Conservation (phyloP, 2,888 invertebrate genomes). For the Horisme vitalbata region DNA sequence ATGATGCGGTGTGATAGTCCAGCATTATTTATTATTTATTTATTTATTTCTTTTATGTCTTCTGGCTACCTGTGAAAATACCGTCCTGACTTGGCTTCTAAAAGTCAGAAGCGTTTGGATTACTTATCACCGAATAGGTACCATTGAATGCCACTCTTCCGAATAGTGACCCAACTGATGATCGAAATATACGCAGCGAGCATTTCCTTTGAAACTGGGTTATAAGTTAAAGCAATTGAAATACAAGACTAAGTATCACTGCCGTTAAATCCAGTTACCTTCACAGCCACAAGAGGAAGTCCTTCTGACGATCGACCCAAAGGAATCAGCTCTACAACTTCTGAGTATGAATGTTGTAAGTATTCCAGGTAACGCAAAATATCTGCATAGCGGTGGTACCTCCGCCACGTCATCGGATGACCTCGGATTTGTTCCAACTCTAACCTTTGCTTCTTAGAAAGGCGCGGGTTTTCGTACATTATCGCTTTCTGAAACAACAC, state of each 20-base stretch:
- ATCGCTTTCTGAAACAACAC: slow-evolving; percentile 83
- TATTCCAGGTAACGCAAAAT: slow-evolving; percentile 87
- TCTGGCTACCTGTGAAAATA: no score
- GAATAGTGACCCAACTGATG: no score
- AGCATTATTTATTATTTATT: no score
- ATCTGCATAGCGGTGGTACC: slow-evolving; percentile 88
- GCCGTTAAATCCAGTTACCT: slow-evolving; percentile 73
- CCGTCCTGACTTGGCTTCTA: no score
- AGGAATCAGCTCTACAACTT: slow-evolving; percentile 85
- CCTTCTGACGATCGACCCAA: slow-evolving; percentile 89
- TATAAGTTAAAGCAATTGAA: neutral
- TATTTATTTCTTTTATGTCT: no score
- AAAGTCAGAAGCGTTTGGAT: no score
- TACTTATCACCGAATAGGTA: no score
- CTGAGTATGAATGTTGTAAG: slow-evolving; percentile 85
- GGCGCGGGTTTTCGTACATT: slow-evolving; percentile 85
- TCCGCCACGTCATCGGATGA: slow-evolving; percentile 87
- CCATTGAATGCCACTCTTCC: no score
- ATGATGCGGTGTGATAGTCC: no score
- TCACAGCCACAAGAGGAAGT: slow-evolving; percentile 86
- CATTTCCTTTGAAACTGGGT: no score
- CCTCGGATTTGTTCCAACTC: slow-evolving; percentile 82
- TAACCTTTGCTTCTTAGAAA: slow-evolving; percentile 83
- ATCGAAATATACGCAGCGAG: no score
- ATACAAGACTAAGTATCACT: neutral